Percentiles rank a stretch among this genome's conserved stretches.
phyloP scores from a whole-genome alignment of 2,113 vertebrate genomes.

The Channa argus region DNA sequence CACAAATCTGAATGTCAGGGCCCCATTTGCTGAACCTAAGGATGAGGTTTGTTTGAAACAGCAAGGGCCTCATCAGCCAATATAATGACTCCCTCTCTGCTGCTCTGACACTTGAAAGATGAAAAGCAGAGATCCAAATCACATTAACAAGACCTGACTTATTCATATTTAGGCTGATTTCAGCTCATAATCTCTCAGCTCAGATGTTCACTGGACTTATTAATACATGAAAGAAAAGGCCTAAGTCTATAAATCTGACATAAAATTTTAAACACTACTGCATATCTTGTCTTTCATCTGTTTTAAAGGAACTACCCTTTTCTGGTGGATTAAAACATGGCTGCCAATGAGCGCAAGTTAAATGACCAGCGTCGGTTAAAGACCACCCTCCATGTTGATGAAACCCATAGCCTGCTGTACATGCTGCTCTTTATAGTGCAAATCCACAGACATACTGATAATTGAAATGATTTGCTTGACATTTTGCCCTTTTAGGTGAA shows the following conservation, averaged over 20 bases:
- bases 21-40: conserved; percentile 13
- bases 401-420: conserved; percentile 48
- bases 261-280: conserved; percentile 81
- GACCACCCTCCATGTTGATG: conserved; percentile 71
- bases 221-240: conserved; percentile 85
- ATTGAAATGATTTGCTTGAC: conserved; percentile 76
- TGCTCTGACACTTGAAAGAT: conserved; percentile 74
- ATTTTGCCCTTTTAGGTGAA: conserved; percentile 62
- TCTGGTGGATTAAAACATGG: conserved; percentile 70
- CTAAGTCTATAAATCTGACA: conserved; percentile 82
- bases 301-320: conserved; percentile 73
- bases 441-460: conserved; percentile 58
- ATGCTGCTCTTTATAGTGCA: conserved; percentile 68
- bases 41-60: conserved; percentile 50
- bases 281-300: conserved; percentile 82
- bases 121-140: conserved; percentile 78
- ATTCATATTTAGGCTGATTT: conserved; percentile 85
- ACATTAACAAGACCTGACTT: conserved; percentile 80
- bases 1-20: conserved; percentile 10
- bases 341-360: conserved; percentile 59
- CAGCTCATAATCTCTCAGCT: conserved; percentile 79
- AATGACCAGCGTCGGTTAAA: conserved; percentile 60
- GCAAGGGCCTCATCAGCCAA: conserved; percentile 57
- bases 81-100: conserved; percentile 68
- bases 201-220: conserved; percentile 81